Percentiles rank a stretch among this genome's conserved stretches.
phyloP scores from a whole-genome alignment of 2,888 invertebrate species.

The Ophion costatus region DNA sequence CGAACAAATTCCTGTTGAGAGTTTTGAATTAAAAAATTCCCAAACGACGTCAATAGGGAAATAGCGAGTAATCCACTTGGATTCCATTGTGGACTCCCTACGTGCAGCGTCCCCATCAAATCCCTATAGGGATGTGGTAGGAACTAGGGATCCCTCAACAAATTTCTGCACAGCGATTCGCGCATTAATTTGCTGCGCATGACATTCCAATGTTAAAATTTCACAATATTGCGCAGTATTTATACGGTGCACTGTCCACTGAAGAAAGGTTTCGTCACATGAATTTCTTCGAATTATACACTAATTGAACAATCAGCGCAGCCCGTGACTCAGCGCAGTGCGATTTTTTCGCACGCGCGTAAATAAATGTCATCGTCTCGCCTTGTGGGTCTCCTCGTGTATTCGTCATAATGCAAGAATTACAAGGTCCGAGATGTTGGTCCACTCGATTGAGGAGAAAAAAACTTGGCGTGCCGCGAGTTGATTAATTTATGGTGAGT shows the following conservation, averaged over 20 bases:
- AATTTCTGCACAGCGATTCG: background rate
- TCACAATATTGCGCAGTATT: background rate
- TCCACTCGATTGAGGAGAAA: constrained; percentile 3
- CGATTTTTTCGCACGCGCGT: background rate
- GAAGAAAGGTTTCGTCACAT: no score
- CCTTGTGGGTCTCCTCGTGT: background rate
- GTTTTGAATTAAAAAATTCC: no score
- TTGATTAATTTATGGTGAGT: constrained; percentile 50
- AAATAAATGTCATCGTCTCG: background rate
- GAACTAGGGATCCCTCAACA: no score
- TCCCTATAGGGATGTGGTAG: no score
- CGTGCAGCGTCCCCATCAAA: no score
- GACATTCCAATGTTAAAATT: background rate
- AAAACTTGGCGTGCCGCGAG: background rate
- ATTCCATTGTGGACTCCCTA: no score
- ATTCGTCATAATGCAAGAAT: background rate
- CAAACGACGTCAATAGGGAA: no score
- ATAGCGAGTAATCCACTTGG: no score
- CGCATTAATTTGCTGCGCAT: background rate
- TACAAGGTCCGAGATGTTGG: background rate
- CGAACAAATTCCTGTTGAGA: no score
- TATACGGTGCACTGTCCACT: background rate
- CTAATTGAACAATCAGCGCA: background rate
- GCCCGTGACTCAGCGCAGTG: background rate
- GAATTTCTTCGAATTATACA: background rate